These are phyloP conservation scores for Cheumatopsyche charites DNA, from an alignment of 1,140 invertebrate species.

Conservation along the genomic window DNA sequence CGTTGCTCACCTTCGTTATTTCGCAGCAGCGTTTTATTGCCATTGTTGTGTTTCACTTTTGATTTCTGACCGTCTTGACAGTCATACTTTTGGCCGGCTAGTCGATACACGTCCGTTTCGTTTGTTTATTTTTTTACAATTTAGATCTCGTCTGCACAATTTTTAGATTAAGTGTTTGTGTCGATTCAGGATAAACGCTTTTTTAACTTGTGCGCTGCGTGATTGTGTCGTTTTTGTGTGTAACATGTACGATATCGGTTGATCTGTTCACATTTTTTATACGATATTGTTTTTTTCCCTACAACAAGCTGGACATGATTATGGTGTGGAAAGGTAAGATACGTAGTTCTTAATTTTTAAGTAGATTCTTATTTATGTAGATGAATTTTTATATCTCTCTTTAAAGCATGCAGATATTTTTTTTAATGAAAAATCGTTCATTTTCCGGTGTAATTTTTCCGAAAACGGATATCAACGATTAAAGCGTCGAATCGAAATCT, in stretches of 20 bases:
- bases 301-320: conserved; percentile 44
- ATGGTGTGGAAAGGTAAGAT: conserved; percentile 48
- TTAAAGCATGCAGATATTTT: no score
- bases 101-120: conserved; percentile 17
- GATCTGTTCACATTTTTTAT: conserved; percentile 11
- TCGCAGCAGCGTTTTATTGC: conserved; percentile 33
- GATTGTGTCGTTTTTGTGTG: neutral
- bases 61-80: conserved; percentile 44
- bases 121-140: neutral
- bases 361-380: no score
- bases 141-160: neutral
- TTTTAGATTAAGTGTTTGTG: neutral
- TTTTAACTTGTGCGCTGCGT: no score
- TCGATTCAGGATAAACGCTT: neutral
- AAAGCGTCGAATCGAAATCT: no score
- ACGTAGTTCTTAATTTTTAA: neutral
- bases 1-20: conserved; percentile 34
- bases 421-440: no score
- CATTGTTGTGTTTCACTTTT: conserved; percentile 48
- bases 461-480: no score
- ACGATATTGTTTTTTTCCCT: neutral
- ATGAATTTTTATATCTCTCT: no score
- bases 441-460: no score
- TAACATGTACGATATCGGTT: conserved; percentile 44
- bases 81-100: conserved; percentile 31